Conservation (phyloP, 1,140 invertebrate genomes). For the Phocides pigmalion region DNA sequence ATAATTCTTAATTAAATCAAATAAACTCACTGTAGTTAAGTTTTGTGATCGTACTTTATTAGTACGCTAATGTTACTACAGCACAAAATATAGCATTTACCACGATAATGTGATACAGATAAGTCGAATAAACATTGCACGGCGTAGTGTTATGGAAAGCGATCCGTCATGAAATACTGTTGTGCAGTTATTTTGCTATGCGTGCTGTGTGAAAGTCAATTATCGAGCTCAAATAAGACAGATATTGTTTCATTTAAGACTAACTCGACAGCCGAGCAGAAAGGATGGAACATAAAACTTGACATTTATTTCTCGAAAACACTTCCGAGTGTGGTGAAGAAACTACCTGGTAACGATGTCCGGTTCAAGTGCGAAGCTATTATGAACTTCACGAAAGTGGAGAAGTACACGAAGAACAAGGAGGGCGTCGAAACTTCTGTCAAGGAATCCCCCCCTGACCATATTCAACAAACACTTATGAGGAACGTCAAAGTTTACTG, state of each 20-base stretch:
- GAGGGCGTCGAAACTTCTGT: conserved; percentile 65
- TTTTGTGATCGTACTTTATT: conserved; percentile 2
- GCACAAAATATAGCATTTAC: background rate
- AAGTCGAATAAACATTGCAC: conserved; percentile 18
- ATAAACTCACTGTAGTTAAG: conserved; percentile 9
- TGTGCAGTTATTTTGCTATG: conserved; percentile 69
- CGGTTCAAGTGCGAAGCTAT: conserved; percentile 73
- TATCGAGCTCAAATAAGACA: conserved; percentile 51
- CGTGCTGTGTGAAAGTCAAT: conserved; percentile 56
- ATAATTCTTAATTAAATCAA: background rate
- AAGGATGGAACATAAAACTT: conserved; percentile 77
- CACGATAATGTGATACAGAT: conserved; percentile 19
- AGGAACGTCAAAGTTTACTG: conserved; percentile 77
- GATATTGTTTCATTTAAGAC: conserved; percentile 59
- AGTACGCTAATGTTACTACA: background rate
- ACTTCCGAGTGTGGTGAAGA: conserved; percentile 57
- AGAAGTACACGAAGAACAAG: conserved; percentile 70
- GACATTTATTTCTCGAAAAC: conserved; percentile 74
- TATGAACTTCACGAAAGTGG: conserved; percentile 76
- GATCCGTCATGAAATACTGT: conserved; percentile 71
- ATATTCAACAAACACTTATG: conserved; percentile 69
- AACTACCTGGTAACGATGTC: conserved; percentile 51
- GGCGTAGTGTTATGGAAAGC: conserved; percentile 66
- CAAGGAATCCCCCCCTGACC: conserved; percentile 67
- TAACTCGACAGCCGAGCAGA: conserved; percentile 66